Evolutionary conservation across 2,888 invertebrate genomes (phyloP), one percentile per base, ranked within the genome.

Genomic region (Pomacea canaliculata): DNA sequence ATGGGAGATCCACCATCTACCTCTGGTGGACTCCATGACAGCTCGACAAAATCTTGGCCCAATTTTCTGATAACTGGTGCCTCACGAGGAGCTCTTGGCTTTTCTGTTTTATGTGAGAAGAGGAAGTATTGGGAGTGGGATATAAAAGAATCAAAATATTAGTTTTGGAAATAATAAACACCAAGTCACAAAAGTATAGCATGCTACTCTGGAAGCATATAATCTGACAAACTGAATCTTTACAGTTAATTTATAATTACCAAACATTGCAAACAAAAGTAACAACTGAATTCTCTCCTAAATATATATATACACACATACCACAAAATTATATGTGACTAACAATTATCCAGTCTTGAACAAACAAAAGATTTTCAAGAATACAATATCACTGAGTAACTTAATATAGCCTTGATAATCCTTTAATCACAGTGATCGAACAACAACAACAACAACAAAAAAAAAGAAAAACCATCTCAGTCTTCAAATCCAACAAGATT

Each of bases 1-100:
- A 90, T 83, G 62, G 88, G 87, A 69, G 86, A 87, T n/a, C 89
- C 89, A 70, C 90, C 90, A 78, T 90, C 89, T 68, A 87, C 85
- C 60, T 86, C 83, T 70, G 92, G 91, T 68, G 91, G 86, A 74
- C 87, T 85, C 92, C 92, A 92, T 71, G 86, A 80, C 80, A 90
- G 81, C 76, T 83, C 80, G 69, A 86, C 86, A 81, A 82, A 87
- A 76, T 83, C 84, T 63, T 83, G 83, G 66, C 86, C 85, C 70
- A 89, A 83, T 70, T 87, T 86, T 27, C 82, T 78, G 27, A 88
- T 82, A 76, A 83, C 83, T 78, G 89, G 89, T 65, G 86, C 85
- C 65, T 84, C 83, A 69, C 83, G 81, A 67, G 83, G 83, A 48
- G 87, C 83, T 69, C 81, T 83, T 70, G 89, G 88, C 79, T 85